phyloP scores from a whole-genome alignment of 2,113 vertebrate genomes.

The Dasyprocta punctata region DNA sequence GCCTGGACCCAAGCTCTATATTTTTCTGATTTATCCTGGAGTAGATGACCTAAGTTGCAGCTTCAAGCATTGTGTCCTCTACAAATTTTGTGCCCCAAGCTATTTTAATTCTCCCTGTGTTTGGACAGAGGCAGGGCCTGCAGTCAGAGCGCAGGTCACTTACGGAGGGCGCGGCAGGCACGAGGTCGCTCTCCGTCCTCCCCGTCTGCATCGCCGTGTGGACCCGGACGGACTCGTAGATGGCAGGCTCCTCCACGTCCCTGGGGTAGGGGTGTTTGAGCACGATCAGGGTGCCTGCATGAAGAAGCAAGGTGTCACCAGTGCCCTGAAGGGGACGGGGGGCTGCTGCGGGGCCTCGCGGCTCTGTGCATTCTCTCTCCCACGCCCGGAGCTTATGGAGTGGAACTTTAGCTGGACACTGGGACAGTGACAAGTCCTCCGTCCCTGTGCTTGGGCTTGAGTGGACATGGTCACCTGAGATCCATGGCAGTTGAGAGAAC shows the following conservation, averaged over 20 bases:
- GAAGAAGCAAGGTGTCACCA: background rate
- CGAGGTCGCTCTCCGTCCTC: constrained; percentile 91
- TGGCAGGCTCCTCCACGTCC: constrained; percentile 95
- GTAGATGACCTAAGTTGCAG: background rate
- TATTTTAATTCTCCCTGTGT: background rate
- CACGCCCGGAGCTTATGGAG: rapidly evolving
- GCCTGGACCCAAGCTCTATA: background rate
- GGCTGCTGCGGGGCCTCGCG: background rate
- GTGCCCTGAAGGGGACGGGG: background rate
- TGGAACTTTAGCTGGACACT: background rate
- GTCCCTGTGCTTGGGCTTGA: background rate
- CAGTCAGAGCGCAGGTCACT: constrained; percentile 51
- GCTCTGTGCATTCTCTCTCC: background rate
- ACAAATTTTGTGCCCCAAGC: background rate
- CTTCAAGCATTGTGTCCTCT: background rate
- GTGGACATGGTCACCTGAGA: background rate
- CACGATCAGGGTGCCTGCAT: constrained; percentile 87
- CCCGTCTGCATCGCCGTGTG: constrained; percentile 96
- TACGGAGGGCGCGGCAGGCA: constrained; percentile 94
- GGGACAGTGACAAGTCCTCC: background rate
- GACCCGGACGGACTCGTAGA: constrained; percentile 97
- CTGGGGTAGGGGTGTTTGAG: constrained; percentile 93
- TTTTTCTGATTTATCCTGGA: background rate
- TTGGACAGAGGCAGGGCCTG: background rate
- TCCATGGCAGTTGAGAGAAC: rapidly evolving